These are phyloP conservation scores for Mactra quadrangularis DNA, from an alignment of 1,140 invertebrate genomes.

Conservation along the genomic window DNA sequence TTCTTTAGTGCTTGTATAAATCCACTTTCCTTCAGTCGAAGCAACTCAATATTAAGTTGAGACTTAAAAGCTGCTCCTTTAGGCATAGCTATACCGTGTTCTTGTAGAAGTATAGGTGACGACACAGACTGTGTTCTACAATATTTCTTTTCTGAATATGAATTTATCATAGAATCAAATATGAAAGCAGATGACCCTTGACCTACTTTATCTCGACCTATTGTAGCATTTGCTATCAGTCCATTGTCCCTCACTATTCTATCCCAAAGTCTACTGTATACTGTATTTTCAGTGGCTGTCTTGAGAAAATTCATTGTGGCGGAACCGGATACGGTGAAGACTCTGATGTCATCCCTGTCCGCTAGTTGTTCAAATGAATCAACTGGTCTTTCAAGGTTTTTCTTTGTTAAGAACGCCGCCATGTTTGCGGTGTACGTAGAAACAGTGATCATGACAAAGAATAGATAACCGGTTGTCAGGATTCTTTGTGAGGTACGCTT, in stretches of 20 bases:
- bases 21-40: constrained; percentile 73
- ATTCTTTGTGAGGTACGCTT: constrained; percentile 77
- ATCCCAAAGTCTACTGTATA: constrained; percentile 67
- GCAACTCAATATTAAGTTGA: constrained; percentile 75
- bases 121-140: constrained; percentile 74
- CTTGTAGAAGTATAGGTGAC: constrained; percentile 74
- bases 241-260: constrained; percentile 67
- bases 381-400: constrained; percentile 76
- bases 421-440: constrained; percentile 82
- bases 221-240: constrained; percentile 66
- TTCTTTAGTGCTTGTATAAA: constrained; percentile 71
- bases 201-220: constrained; percentile 62
- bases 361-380: constrained; percentile 77
- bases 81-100: constrained; percentile 78
- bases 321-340: constrained; percentile 76
- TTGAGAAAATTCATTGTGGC: constrained; percentile 79
- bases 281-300: constrained; percentile 59
- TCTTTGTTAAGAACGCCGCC: constrained; percentile 81
- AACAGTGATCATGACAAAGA: constrained; percentile 81
- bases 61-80: constrained; percentile 77
- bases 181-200: constrained; percentile 73
- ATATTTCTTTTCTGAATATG: constrained; percentile 70
- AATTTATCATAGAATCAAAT: constrained; percentile 79
- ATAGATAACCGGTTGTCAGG: constrained; percentile 78
- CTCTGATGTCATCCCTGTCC: constrained; percentile 66